Evolutionary conservation across 2,888 invertebrate species (phyloP).

Genomic region (Trichogramma evanescens): DNA sequence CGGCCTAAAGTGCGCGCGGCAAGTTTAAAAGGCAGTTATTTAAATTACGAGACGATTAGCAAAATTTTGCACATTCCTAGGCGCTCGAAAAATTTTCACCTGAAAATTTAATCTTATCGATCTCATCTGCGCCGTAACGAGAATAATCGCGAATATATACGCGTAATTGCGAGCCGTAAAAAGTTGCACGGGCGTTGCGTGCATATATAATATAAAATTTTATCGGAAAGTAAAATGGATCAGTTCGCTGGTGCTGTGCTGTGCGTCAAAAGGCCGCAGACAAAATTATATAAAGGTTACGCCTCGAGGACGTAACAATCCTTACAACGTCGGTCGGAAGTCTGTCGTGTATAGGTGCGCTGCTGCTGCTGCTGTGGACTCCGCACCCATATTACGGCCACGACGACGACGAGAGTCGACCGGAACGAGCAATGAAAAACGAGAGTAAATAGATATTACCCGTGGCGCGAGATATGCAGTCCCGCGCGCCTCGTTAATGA

Average conservation of each 20-base stretch:
- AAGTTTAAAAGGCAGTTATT: too few relatives aligned
- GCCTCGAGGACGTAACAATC: constrained; percentile 30
- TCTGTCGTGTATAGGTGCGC: constrained; percentile 12
- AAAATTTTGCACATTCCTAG: too few relatives aligned
- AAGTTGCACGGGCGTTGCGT: too few relatives aligned
- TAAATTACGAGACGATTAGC: too few relatives aligned
- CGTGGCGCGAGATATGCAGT: too few relatives aligned
- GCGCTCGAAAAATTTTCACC: too few relatives aligned
- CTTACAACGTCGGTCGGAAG: constrained; percentile 32
- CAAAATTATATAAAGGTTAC: constrained; percentile 34
- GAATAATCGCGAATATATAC: too few relatives aligned
- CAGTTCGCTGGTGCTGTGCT: constrained; percentile 15
- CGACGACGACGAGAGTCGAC: constrained; percentile 6
- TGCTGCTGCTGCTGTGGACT: background rate
- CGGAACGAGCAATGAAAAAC: constrained; percentile 2
- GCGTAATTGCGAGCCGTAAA: too few relatives aligned
- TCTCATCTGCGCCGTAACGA: too few relatives aligned
- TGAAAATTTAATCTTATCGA: too few relatives aligned
- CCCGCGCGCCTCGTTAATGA: too few relatives aligned
- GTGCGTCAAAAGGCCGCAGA: constrained; percentile 1
- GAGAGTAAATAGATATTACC: background rate
- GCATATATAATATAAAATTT: background rate
- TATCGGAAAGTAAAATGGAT: constrained; percentile 17
- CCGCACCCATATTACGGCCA: constrained; percentile 3
- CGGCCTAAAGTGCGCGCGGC: too few relatives aligned